These are phyloP conservation scores for Epinephelus malabaricus DNA, from an alignment of 2,797 vertebrate species.

Conservation along the genomic window DNA sequence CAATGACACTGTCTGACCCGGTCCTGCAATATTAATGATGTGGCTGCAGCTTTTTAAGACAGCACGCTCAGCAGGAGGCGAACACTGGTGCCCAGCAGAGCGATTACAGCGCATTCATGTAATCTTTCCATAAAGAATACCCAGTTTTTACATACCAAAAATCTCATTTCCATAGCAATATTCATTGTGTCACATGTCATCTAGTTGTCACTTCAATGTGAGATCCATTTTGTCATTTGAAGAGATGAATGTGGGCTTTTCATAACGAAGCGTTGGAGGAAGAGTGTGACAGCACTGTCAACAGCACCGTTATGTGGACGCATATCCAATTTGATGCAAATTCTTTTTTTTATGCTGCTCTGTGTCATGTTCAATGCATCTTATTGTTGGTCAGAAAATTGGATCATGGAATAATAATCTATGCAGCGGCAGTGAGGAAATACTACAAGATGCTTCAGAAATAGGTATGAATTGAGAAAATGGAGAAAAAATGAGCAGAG, in stretches of 20 bases:
- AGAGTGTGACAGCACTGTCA: constrained; percentile 59
- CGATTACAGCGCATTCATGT: not conserved
- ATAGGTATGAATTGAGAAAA: constrained; percentile 7
- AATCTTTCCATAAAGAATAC: not conserved
- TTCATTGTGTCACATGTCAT: constrained; percentile 54
- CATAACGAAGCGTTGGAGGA: constrained; percentile 38
- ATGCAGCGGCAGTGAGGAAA: constrained; percentile 19
- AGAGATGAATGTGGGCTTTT: constrained; percentile 50
- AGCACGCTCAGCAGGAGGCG: constrained; percentile 27
- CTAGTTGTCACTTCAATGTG: constrained; percentile 59
- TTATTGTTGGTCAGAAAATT: constrained; percentile 60
- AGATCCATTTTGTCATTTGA: constrained; percentile 55
- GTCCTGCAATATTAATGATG: constrained; percentile 53
- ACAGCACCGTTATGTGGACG: constrained; percentile 42
- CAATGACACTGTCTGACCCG: constrained; percentile 27
- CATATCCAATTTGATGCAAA: constrained; percentile 63
- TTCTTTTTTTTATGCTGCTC: constrained; percentile 37
- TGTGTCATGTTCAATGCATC: constrained; percentile 50
- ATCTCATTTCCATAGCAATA: constrained; percentile 53
- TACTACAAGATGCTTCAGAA: constrained; percentile 16
- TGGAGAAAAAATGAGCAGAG: not conserved
- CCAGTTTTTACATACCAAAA: constrained; percentile 42
- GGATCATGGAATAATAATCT: constrained; percentile 45
- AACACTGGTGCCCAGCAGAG: not conserved
- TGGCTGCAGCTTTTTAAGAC: constrained; percentile 32